These are phyloP conservation scores for Drosophila paucipuncta DNA, from an alignment of 2,888 invertebrate genomes.

Conservation along the genomic window DNA sequence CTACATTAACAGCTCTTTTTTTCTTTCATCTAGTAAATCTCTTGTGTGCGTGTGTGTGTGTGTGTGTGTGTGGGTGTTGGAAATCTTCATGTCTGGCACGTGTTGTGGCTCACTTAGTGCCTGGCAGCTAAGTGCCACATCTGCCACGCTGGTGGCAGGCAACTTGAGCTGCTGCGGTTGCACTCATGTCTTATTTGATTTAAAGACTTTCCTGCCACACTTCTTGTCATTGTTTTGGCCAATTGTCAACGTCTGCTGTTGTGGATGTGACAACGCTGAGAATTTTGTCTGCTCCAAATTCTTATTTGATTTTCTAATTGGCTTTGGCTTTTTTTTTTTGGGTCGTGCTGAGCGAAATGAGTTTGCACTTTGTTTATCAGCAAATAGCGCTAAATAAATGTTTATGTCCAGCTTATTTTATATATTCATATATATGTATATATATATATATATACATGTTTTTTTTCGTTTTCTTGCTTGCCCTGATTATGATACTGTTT, in stretches of 20 bases:
- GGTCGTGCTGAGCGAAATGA: constrained; percentile 50
- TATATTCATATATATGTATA: not conserved
- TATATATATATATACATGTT: not conserved
- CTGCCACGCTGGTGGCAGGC: constrained; percentile 5
- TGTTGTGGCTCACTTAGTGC: constrained; percentile 62
- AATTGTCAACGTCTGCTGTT: constrained; percentile 39
- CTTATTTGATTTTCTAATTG: constrained; percentile 44
- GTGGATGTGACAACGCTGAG: constrained; percentile 20
- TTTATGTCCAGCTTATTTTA: constrained; percentile 30
- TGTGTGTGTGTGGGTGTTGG: constrained; percentile 33
- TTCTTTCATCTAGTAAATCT: constrained; percentile 8
- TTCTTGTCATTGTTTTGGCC: constrained; percentile 17
- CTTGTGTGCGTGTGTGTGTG: not conserved
- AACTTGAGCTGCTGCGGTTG: constrained; percentile 26
- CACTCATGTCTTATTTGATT: constrained; percentile 34
- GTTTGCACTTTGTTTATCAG: constrained; percentile 58
- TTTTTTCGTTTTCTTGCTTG: constrained; percentile 8
- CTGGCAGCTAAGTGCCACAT: constrained; percentile 52
- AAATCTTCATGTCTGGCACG: constrained; percentile 55
- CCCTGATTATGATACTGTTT: constrained; percentile 31
- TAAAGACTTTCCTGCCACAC: constrained; percentile 20
- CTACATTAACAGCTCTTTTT: constrained; percentile 59
- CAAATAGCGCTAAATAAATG: constrained; percentile 31
- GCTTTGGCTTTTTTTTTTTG: constrained; percentile 4
- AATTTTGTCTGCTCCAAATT: constrained; percentile 6